Conservation (phyloP, 2,888 invertebrate genomes). For the Galerucella nymphaeae region DNA sequence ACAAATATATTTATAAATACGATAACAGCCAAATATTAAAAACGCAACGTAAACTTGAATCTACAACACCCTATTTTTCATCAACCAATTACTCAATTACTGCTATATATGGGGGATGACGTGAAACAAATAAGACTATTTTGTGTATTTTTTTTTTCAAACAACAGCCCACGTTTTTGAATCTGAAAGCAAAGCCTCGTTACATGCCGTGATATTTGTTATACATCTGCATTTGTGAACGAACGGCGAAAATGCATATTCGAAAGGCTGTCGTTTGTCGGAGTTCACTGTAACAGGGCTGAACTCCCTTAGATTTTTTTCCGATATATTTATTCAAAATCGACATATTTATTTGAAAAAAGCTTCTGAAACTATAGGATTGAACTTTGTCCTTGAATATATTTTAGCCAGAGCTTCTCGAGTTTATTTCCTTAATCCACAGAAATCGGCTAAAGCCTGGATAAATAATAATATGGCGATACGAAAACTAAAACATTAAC, state of each 20-base stretch:
- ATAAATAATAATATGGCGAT: no score
- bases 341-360: neutral
- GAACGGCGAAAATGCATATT: constrained; percentile 30
- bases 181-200: constrained; percentile 33
- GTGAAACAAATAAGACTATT: constrained; percentile 8
- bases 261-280: constrained; percentile 24
- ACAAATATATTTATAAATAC: no score
- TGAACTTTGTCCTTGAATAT: no score
- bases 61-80: neutral
- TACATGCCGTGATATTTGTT: constrained; percentile 30
- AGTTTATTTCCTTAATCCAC: no score
- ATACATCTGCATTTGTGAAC: constrained; percentile 28
- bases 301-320: neutral
- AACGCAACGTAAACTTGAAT: neutral
- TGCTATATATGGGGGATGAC: constrained; percentile 3
- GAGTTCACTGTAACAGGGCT: neutral
- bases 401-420: no score
- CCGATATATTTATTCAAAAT: neutral
- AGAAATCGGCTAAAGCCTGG: no score
- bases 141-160: constrained; percentile 4
- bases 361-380: neutral
- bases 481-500: no score
- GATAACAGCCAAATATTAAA: neutral
- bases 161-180: constrained; percentile 22
- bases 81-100: constrained; percentile 15